Base-by-base conservation (phyloP, 2,113 vertebrate genomes). In the Holacanthus passer region DNA sequence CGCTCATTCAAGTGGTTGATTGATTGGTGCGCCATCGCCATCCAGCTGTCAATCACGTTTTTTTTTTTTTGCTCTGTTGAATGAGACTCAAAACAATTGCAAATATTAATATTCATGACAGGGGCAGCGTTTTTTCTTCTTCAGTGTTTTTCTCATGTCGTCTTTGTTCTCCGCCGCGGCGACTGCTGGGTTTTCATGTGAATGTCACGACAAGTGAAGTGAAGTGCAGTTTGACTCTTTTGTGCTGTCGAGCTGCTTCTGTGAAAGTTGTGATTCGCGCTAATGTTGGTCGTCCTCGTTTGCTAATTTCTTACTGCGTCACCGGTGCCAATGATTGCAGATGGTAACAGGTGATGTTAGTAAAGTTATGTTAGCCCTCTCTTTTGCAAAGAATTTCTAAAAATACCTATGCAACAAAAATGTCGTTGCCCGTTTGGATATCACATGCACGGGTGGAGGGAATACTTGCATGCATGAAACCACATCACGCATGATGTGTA, bases 31-130 rank as follows among this genome's bases (percentile, higher is more conserved):
- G 53, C 65, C 80, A 50, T 67, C 81, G 86, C 77, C 74, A 60
- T 72, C 76, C 32, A 29, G 68, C 81, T 92, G 91, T 91, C 92
- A 91, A 76, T 92, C 92, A 92, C 53, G 72, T 41, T n/a, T 37
- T 37, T 72, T 43, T 55, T 39, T 41, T n/a, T 37, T 37, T 72
- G 47, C 58, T 39, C 39, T 68, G 45, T 11, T 77, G 79, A 79
- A 82, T 63, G 69, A 87, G 77, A 81, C 74, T 78, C 43, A 17
- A 81, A 85, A 76, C 73, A 63, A 63, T 68, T 60, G 79, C 43
- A 78, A 58, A 69, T 75, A 84, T 91, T 73, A 90, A 93, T 92
- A 91, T 91, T 90, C 77, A 88, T 88, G 53, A 79, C 50, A 48
- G 69, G n/a, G 27, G 22, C 27, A 0, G 7, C 83, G 50, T 77